Evolutionary conservation across 2,888 invertebrate species (phyloP).

Genomic region (Atethmia centrago): DNA sequence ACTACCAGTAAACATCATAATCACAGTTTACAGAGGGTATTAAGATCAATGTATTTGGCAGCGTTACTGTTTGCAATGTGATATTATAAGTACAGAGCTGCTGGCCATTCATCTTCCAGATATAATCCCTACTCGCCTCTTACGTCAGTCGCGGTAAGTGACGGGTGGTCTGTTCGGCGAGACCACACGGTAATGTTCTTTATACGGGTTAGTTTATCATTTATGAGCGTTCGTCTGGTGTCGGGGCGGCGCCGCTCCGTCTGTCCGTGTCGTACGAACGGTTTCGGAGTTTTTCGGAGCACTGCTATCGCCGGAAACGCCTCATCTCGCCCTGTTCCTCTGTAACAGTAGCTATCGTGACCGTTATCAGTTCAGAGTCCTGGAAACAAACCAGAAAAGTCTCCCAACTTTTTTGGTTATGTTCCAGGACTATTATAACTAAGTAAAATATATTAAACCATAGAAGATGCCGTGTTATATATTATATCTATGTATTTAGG

Average conservation of each 20-base stretch:
- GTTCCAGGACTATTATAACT: constrained; percentile 39
- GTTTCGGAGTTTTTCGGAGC: constrained; percentile 61
- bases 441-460: constrained; percentile 7
- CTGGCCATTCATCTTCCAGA: constrained; percentile 50
- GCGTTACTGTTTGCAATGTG: constrained; percentile 12
- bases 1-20: constrained; percentile 14
- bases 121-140: constrained; percentile 52
- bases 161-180: constrained; percentile 54
- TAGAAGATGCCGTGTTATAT: constrained; percentile 17
- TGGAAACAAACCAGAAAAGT: constrained; percentile 47
- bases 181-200: constrained; percentile 66
- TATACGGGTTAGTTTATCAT: constrained; percentile 76
- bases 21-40: constrained; percentile 18
- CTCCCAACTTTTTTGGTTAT: constrained; percentile 51
- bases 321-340: constrained; percentile 56
- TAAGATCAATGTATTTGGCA: constrained; percentile 42
- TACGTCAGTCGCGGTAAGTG: constrained; percentile 57
- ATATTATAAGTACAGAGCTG: constrained; percentile 36
- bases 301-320: constrained; percentile 70
- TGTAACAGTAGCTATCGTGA: constrained; percentile 25
- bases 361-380: constrained; percentile 45
- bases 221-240: constrained; percentile 78
- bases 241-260: constrained; percentile 79
- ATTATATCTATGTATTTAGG: constrained; percentile 20
- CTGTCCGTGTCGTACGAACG: constrained; percentile 71